Evolutionary conservation across 2,113 vertebrate species (phyloP).

Genomic region (Toxotes chatareus): DNA sequence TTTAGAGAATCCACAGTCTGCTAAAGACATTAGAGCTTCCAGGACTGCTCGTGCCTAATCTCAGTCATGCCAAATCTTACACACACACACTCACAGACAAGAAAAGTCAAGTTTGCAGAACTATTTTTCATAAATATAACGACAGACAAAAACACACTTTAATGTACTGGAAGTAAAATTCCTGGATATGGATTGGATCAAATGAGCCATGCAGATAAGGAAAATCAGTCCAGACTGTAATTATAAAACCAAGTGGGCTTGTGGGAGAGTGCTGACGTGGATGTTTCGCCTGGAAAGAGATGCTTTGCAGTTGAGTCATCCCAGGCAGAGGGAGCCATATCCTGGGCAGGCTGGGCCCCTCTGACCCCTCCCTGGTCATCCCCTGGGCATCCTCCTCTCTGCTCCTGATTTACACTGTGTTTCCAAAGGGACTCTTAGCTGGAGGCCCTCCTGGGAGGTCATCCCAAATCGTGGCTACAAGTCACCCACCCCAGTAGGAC

Average conservation of each 20-base stretch:
- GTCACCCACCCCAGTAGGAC: background rate
- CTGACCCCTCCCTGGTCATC: constrained; percentile 56
- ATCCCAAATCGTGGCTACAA: constrained; percentile 20
- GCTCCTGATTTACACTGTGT: constrained; percentile 42
- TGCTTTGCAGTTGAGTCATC: constrained; percentile 79
- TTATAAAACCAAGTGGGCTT: constrained; percentile 43
- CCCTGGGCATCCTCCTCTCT: constrained; percentile 40
- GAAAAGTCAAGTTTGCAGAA: background rate
- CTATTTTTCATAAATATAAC: background rate
- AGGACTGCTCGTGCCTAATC: constrained; percentile 21
- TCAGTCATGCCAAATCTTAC: constrained; percentile 1
- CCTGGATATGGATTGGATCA: background rate
- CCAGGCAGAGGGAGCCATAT: constrained; percentile 52
- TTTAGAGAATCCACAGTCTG: constrained; percentile 63
- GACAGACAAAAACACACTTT: background rate
- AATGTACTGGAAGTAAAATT: background rate
- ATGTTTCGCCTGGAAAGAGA: constrained; percentile 64
- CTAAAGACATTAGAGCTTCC: constrained; percentile 63
- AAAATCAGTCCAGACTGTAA: constrained; percentile 13
- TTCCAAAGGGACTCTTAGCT: constrained; percentile 27
- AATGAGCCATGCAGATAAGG: constrained; percentile 31
- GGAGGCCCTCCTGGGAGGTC: constrained; percentile 56
- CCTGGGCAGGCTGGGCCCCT: constrained; percentile 56
- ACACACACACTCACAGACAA: background rate
- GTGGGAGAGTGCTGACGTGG: constrained; percentile 71